Percentiles rank a stretch among this genome's conserved stretches.
Evolutionary conservation across 1,140 invertebrate species (phyloP).

Genomic region (Drosophila simulans): DNA sequence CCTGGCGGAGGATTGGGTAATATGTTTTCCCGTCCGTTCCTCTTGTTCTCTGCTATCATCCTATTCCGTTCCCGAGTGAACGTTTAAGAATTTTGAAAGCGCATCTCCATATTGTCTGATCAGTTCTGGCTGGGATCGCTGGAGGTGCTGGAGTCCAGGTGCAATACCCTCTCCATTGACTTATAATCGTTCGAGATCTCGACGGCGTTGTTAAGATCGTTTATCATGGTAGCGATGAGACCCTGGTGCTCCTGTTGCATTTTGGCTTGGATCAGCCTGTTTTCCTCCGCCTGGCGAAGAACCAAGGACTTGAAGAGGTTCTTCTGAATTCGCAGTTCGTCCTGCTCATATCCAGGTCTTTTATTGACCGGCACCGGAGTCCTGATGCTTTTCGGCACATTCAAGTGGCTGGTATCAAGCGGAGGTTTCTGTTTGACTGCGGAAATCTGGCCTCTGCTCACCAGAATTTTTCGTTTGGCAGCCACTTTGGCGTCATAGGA

Average conservation of each 20-base stretch:
- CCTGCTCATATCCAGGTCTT: neutral
- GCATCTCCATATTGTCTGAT: neutral
- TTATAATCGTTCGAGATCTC: neutral
- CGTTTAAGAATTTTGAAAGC: slow-evolving; percentile 14
- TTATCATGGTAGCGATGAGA: slow-evolving; percentile 40
- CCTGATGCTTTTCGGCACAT: slow-evolving; percentile 4
- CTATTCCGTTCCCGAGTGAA: slow-evolving; percentile 8
- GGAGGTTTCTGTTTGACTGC: neutral
- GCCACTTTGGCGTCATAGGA: slow-evolving; percentile 7
- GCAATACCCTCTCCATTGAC: neutral
- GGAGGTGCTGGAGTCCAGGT: neutral
- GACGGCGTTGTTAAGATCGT: slow-evolving; percentile 2
- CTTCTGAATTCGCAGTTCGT: slow-evolving; percentile 21
- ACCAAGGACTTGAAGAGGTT: slow-evolving; percentile 32
- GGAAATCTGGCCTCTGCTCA: neutral
- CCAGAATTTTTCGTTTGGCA: neutral
- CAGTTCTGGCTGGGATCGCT: neutral
- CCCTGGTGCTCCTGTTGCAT: slow-evolving; percentile 43
- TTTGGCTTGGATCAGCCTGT: slow-evolving; percentile 40
- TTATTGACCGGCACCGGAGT: neutral
- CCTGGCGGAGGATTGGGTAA: slow-evolving; percentile 2
- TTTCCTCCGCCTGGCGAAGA: slow-evolving; percentile 42
- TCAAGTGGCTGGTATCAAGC: neutral
- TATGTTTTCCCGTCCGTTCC: slow-evolving; percentile 8
- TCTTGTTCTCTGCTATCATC: neutral